Base-by-base conservation (phyloP, 1,140 invertebrate genomes). In the Bradysia coprophila region DNA sequence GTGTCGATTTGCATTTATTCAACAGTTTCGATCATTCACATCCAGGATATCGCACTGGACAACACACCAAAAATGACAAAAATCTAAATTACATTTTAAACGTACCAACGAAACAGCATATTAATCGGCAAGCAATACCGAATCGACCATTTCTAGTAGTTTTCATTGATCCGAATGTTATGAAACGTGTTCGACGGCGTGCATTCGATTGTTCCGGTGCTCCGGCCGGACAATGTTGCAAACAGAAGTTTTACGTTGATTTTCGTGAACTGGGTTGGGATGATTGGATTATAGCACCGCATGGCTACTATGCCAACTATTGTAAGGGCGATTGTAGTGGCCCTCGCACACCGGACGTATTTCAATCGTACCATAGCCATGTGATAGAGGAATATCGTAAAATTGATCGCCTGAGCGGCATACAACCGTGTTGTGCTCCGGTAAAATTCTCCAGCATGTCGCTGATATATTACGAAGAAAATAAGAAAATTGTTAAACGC, bases 211-310 rank as follows among this genome's bases (percentile, higher is more conserved):
- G 86, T 61, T 76, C 68, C 54, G 78, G 71, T 42, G 78, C 75
- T 46, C 64, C 71, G 40, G 73, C 72, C 46, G 81, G 79, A 44
- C 78, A 82, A 55, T 94, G 90, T 61, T 93, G 89, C 63, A 88
- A 90, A 51, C 79, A 92, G 58, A 75, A 80, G 19, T 86, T 92
- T 62, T 89, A 85, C 65, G 85, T 94, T 34, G 86, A 76, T 57
- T 94, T 94, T 64, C 78, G 78, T 47, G 76, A 84, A 42, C 71
- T 94, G 13, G 87, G 87, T 42, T 94, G 89, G 89, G 86, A 91
- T 57, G 87, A 91, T 65, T 92, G 87, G 85, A 89, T 95, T 52
- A 90, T 93, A 46, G 86, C 85, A 28, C 88, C 89, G 4, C 70
- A 75, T 53, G 78, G 78, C 59, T 91, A 93, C 64, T 84, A 85